Base-by-base conservation (phyloP, 2,797 vertebrate species). In the Sebastes nivosus region DNA sequence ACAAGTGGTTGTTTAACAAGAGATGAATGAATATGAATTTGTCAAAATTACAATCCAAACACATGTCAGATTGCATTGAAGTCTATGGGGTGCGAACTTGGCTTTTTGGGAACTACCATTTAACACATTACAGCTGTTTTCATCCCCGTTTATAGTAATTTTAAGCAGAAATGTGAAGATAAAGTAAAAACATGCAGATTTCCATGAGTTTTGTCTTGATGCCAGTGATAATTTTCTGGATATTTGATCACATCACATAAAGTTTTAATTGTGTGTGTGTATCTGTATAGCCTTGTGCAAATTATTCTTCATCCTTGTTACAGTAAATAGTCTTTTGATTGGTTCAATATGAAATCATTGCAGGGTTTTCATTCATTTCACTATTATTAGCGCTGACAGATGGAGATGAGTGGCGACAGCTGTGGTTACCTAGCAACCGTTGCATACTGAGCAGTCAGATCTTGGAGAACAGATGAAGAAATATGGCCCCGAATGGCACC, bases 401-500 rank as follows among this genome's bases (percentile, higher is more conserved):
- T 90, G 89, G 87, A 79, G 76, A 80, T 72, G 77, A 87, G 88
- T 82, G 82, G 70, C 9, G 59, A 79, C 83, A 85, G 85, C 80
- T 87, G 75, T 52, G 64, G 87, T 92, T 80, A 57, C 88, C 57
- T 72, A 84, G 90, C 83, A 54, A 87, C 91, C 54, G 1, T 57
- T 1, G 2, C 36, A 29, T 20, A 67, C 71, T 6, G 71, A 87
- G 76, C 75, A 72, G 38, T 76, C 73, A 9, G 73, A 72, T 84
- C 74, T 52, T 52, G 50, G 50, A 83, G 71, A 76, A 70, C 60
- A 73, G 67, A 61, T 5, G 30, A 34, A 69, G 58, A 66, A 73
- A 82, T 32, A 46, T 36, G 38, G 12, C 36, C n/a, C 59, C 36
- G 32, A 71, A 20, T 27, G 50, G 18, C 65, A 46, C 14, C 4